Base-by-base conservation (phyloP, 2,113 vertebrate species). In the Psettodes erumei region DNA sequence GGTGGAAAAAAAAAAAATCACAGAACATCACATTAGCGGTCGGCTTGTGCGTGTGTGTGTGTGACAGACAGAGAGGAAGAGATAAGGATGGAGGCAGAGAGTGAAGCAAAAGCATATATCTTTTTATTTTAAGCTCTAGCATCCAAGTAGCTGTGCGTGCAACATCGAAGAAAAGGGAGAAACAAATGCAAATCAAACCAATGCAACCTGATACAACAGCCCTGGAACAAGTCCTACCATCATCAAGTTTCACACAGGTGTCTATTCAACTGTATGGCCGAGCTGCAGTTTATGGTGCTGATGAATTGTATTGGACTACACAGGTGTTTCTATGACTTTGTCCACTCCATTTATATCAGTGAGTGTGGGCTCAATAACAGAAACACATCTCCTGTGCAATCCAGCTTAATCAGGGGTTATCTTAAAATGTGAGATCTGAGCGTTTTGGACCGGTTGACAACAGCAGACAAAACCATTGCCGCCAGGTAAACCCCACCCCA, bases 391-490 rank as follows among this genome's bases (percentile, higher is more conserved):
- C n/a, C n/a, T n/a, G n/a, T n/a, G n/a, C n/a, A n/a, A n/a, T n/a
- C n/a, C n/a, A n/a, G n/a, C n/a, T n/a, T n/a, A n/a, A n/a, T n/a
- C n/a, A n/a, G n/a, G n/a, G n/a, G n/a, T n/a, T n/a, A n/a, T n/a
- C n/a, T n/a, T n/a, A n/a, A 62, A 77, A 60, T 35, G 19, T 77
- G 18, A 50, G 58, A 69, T 65, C 61, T n/a, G 35, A 75, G 70
- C 86, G 84, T 75, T 91, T 79, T 81, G 43, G 63, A 83, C 67
- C 40, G 80, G 66, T 56, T 74, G 38, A 71, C 68, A 72, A 64
- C 69, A 65, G 73, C 58, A 83, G 55, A 85, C 76, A 71, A 84
- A 90, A 88, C 74, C 76, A 83, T 73, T 40, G 72, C 88, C 63
- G 68, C 74, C 69, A 82, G 86, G 81, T 69, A 75, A 71, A 82